Conservation (phyloP, 1,140 invertebrate genomes). For the Orchesella cincta region DNA sequence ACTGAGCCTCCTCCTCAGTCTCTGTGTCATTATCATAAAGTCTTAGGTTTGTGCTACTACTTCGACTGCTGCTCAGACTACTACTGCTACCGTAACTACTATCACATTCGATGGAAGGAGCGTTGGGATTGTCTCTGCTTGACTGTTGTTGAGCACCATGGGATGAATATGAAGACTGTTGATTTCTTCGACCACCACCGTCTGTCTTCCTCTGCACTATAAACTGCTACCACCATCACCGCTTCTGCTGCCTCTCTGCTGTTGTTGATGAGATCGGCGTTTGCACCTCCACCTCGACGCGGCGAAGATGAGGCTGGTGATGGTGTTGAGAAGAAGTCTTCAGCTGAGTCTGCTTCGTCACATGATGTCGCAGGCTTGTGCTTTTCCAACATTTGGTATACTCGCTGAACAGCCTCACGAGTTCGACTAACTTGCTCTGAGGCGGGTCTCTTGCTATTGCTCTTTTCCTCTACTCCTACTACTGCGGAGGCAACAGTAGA, state of each 20-base stretch:
- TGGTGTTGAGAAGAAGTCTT: constrained; percentile 24
- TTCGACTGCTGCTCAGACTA: background rate
- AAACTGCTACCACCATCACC: constrained; percentile 26
- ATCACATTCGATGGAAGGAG: constrained; percentile 24
- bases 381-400: constrained; percentile 48
- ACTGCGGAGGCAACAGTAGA: background rate
- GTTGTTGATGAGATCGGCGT: background rate
- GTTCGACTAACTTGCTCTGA: constrained; percentile 34
- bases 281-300: background rate
- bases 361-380: constrained; percentile 39
- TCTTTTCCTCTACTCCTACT: background rate
- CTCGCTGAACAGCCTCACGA: constrained; percentile 49
- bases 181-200: background rate
- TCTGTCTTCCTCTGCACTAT: background rate
- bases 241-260: background rate
- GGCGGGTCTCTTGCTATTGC: background rate
- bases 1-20: constrained; percentile 64
- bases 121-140: constrained; percentile 12
- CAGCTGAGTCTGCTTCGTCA: constrained; percentile 40
- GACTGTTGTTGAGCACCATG: background rate
- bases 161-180: background rate
- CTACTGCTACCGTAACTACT: constrained; percentile 25
- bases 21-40: constrained; percentile 65
- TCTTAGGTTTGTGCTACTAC: background rate
- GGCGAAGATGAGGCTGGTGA: background rate